Base-by-base conservation (phyloP, 1,140 invertebrate genomes). In the Ostrea denselamellosa region DNA sequence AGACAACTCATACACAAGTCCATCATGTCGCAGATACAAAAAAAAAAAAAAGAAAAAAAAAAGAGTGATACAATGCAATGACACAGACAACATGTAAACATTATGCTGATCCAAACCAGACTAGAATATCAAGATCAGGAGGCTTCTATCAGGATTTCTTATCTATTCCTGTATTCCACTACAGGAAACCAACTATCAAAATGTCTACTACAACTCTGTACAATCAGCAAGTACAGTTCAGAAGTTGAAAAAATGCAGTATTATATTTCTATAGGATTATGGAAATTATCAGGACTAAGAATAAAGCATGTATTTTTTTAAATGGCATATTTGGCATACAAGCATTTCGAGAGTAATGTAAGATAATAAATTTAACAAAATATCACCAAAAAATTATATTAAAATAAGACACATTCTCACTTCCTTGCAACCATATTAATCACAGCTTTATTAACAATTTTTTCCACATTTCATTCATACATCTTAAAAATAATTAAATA, bases 21-120 rank as follows among this genome's bases (percentile, higher is more conserved):
- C 9, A 56, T 56, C 54, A 17, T 56, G 53, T 53, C 58, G 8
- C 65, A 25, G 12, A n/a, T n/a, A n/a, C n/a, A n/a, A n/a, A n/a
- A n/a, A n/a, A n/a, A n/a, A n/a, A n/a, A n/a, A n/a, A n/a, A n/a
- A n/a, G n/a, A 22, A 25, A 25, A 71, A 71, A 25, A 2, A 8
- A 62, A 19, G 19, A 17, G 19, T 62, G 56, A 56, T 4, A 56
- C 65, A 28, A 77, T 77, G 56, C 19, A 17, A 62, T 62, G 68
- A 77, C 68, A 77, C 68, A 77, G 68, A 77, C 68, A 77, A 77
- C 68, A 77, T 34, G 10, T 77, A 77, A 77, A 77, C 68, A 77
- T 77, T 77, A 77, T 77, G 68, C 68, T 28, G 68, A 77, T 28
- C 25, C 68, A 77, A 14, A 77, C 68, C 25, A 77, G 68, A 77